These are phyloP conservation scores for Tympanoctomys barrerae DNA, from an alignment of 2,797 vertebrate species.

Conservation along the genomic window DNA sequence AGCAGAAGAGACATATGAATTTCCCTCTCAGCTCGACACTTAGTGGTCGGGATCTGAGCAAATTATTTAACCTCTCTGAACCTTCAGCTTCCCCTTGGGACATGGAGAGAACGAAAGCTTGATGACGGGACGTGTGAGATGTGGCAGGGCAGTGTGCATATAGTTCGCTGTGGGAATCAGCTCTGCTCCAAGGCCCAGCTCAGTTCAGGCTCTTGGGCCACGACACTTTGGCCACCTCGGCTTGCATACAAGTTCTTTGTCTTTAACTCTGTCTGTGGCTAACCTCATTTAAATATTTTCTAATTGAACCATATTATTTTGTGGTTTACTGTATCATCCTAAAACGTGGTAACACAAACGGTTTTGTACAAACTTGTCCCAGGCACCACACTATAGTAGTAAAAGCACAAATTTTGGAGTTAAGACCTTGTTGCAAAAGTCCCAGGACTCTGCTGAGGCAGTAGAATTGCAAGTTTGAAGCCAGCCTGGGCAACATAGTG, in stretches of 20 bases:
- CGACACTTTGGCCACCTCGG: background rate
- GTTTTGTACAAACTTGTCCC: constrained; percentile 25
- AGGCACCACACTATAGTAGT: background rate
- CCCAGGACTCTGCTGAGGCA: background rate
- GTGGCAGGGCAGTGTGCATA: background rate
- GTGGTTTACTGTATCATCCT: background rate
- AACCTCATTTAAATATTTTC: constrained; percentile 42
- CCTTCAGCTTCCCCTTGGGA: constrained; percentile 51
- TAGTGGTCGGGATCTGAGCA: background rate
- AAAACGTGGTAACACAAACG: constrained; percentile 31
- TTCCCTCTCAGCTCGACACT: constrained; percentile 34
- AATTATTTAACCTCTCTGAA: constrained; percentile 22
- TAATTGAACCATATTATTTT: constrained; percentile 19
- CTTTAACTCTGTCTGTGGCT: constrained; percentile 6
- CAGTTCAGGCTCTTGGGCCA: background rate
- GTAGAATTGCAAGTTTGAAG: background rate
- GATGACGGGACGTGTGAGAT: background rate
- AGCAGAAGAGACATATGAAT: constrained; percentile 15
- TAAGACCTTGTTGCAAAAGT: background rate
- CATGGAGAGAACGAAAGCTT: constrained; percentile 6
- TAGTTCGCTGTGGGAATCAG: background rate
- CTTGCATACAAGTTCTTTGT: background rate
- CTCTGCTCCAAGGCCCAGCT: background rate
- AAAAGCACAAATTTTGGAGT: constrained; percentile 33
- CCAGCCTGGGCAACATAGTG: background rate